phyloP scores from a whole-genome alignment of 2,113 vertebrate species.

The Oostethus manadensis region DNA sequence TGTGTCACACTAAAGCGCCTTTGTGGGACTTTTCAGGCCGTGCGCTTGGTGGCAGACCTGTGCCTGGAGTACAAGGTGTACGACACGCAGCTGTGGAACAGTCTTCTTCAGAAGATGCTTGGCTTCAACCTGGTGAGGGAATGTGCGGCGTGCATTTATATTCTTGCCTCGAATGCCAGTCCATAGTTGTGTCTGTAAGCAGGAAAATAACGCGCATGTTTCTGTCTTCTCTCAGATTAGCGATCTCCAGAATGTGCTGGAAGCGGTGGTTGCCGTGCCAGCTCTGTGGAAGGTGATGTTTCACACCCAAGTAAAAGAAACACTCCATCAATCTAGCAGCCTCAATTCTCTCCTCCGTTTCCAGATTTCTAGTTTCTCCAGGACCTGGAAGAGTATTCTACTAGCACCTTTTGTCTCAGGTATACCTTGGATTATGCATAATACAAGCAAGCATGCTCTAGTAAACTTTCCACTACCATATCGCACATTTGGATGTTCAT shows the following conservation, averaged over 20 bases:
- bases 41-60: constrained; percentile 84
- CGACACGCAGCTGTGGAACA: constrained; percentile 87
- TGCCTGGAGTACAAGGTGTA: constrained; percentile 87
- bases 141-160: not conserved
- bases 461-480: not conserved
- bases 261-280: constrained; percentile 74
- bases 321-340: not conserved
- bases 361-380: constrained; percentile 70
- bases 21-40: constrained; percentile 73
- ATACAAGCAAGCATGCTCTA: no score
- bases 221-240: constrained; percentile 68
- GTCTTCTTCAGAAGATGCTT: constrained; percentile 87
- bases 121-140: constrained; percentile 83
- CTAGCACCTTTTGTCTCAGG: constrained; percentile 86
- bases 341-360: not conserved
- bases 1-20: not conserved
- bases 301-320: not conserved
- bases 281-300: constrained; percentile 85
- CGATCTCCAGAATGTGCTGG: constrained; percentile 83
- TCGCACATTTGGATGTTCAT: no score
- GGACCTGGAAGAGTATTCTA: constrained; percentile 81
- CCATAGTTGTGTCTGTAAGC: not conserved
- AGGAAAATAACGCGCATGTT: not conserved
- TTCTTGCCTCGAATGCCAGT: not conserved
- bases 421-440: constrained; percentile 38